Evolutionary conservation across 2,797 vertebrate species (phyloP).

Genomic region (Chiloscyllium punctatum): DNA sequence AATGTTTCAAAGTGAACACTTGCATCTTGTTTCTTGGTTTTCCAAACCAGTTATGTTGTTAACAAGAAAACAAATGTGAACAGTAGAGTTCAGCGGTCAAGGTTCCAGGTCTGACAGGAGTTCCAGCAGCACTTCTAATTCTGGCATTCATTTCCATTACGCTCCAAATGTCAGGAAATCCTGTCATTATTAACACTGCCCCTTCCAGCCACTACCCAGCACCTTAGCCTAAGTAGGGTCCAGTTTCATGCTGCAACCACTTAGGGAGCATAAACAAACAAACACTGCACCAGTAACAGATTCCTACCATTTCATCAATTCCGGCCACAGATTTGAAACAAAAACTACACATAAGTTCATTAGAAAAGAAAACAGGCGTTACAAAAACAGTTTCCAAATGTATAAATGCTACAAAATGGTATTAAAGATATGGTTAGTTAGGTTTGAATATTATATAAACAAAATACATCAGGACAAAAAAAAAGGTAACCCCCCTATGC

Average conservation of each 20-base stretch:
- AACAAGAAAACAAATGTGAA: background rate
- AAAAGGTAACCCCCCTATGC: background rate
- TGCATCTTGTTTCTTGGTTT: background rate
- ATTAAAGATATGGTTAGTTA: background rate
- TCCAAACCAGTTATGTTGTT: background rate
- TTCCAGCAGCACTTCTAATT: background rate
- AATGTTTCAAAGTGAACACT: background rate
- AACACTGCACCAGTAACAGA: background rate
- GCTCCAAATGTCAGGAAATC: constrained; percentile 3
- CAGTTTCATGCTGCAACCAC: background rate
- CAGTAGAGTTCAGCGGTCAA: background rate
- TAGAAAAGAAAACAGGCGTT: background rate
- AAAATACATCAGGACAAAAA: background rate
- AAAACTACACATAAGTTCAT: background rate
- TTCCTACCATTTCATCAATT: background rate
- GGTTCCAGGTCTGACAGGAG: background rate
- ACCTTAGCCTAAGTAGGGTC: background rate
- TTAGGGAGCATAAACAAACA: background rate
- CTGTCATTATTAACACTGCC: background rate
- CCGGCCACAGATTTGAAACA: background rate
- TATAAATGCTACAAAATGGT: background rate
- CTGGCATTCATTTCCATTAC: background rate
- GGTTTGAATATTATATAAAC: background rate
- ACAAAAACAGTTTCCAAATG: background rate
- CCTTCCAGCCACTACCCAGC: background rate